Evolutionary conservation across 2,113 vertebrate species (phyloP), one percentile per base, ranked within the genome.

Genomic region (Taurulus bubalis): DNA sequence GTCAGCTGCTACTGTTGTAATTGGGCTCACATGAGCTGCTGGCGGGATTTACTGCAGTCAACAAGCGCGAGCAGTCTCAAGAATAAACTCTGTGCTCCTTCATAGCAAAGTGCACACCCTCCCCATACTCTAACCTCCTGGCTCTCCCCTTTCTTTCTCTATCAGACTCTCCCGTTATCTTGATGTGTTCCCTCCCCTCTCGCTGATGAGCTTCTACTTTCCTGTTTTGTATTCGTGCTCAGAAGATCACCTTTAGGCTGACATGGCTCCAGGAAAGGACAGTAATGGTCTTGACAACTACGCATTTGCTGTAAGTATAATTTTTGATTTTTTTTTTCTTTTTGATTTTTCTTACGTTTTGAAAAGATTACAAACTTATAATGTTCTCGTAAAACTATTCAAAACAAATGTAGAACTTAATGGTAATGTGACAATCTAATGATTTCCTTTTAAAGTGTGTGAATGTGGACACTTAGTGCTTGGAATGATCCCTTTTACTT

Each of bases 261-360:
- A 77, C 59, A 95, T 96, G 95, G 85, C 90, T 89, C 85, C 88
- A 34, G 92, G 93, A 66, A 94, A 94, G 78, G 82, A 93, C 5
- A 90, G 79, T 30, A 92, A 93, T 24, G 92, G 90, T 12, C 85
- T 91, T 32, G 90, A 94, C 65, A 94, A 87, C 83, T 93, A 89
- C 63, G 81, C 88, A 1, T 96, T 95, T 91, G 63, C 89, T 53
- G 95, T 96, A 74, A 96, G 95, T 95, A 77, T 63, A 20, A 12
- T n/a, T 22, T 26, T 51, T 51, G 10, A 0, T 75, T 45, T 15
- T 2, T 22, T 5, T 8, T 45, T 45, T 45, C 4, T 42, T 45
- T 40, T 40, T 40, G 16, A 63, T 36, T 1, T 77, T 32, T 32
- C 4, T 32, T 4, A 28, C 59, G 28, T 42, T 75, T 74, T 38